Percentiles rank a stretch among this genome's conserved stretches.
Evolutionary conservation across 2,888 invertebrate species (phyloP).

Genomic region (Acanthopleura granulata): DNA sequence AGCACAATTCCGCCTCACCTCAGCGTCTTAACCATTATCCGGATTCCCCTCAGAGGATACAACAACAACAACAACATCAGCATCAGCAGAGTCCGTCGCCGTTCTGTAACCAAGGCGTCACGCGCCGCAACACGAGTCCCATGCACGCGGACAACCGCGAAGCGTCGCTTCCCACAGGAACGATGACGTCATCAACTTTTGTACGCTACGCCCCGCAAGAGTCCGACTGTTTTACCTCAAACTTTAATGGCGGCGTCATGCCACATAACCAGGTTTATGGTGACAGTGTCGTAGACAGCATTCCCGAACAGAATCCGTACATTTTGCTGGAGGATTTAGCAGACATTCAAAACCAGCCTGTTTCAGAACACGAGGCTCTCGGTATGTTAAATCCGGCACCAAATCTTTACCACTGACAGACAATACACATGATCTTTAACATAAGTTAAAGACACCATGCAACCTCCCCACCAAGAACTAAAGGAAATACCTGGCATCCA

Average conservation of each 20-base stretch:
- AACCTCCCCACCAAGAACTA: no score
- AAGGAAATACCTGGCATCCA: no score
- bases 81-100: neutral
- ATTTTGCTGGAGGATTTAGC: slow-evolving; percentile 41
- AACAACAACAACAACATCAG: neutral
- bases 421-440: no score
- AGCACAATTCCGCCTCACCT: neutral
- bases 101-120: slow-evolving; percentile 1
- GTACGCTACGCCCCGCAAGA: slow-evolving; percentile 8
- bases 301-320: slow-evolving; percentile 40
- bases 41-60: neutral
- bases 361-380: slow-evolving; percentile 33
- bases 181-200: slow-evolving; percentile 24
- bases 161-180: slow-evolving; percentile 27
- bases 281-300: slow-evolving; percentile 31
- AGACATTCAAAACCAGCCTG: slow-evolving; percentile 37
- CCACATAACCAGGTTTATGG: slow-evolving; percentile 18
- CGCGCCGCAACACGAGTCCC: slow-evolving; percentile 23
- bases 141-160: slow-evolving; percentile 27
- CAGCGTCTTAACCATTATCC: neutral
- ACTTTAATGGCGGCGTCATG: slow-evolving; percentile 1
- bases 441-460: no score
- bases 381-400: slow-evolving; percentile 31
- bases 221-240: slow-evolving; percentile 20
- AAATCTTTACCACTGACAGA: no score